Percentiles rank a stretch among this genome's conserved stretches.
These are phyloP conservation scores for Trichonephila inaurata DNA, from an alignment of 1,140 invertebrate species.

Conservation along the genomic window DNA sequence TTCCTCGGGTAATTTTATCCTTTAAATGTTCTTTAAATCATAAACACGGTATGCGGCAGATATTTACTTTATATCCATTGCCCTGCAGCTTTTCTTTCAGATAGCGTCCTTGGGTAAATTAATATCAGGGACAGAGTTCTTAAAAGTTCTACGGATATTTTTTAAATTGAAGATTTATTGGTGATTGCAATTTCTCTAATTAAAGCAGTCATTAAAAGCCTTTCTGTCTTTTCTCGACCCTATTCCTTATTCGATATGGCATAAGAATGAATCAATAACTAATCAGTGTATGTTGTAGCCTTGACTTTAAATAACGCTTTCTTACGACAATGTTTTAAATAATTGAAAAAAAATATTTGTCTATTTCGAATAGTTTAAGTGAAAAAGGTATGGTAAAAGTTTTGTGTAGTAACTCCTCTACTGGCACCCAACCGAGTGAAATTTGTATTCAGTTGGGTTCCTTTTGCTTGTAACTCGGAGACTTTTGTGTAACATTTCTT, in stretches of 20 bases:
- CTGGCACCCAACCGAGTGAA: no score
- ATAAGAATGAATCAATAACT: no score
- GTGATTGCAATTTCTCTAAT: not conserved
- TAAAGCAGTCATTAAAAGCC: not conserved
- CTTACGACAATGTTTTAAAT: no score
- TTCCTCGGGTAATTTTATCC: not conserved
- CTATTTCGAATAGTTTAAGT: no score
- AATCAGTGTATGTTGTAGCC: no score
- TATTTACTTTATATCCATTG: not conserved
- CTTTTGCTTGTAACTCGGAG: no score
- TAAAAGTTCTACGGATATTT: not conserved
- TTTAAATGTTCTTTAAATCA: not conserved
- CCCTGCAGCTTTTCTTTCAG: not conserved
- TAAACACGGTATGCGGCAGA: not conserved
- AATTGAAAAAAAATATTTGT: no score
- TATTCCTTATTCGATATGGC: no score
- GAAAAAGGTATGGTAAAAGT: no score
- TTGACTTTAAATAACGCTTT: not conserved
- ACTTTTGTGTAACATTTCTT: no score
- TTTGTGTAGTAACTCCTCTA: no score
- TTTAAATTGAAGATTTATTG: not conserved
- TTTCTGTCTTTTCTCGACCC: not conserved
- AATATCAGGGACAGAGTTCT: not conserved
- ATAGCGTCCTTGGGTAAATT: not conserved
- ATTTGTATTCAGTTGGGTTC: no score